Base-by-base conservation (phyloP, 2,797 vertebrate species). In the Tenualosa thibaudeaui region DNA sequence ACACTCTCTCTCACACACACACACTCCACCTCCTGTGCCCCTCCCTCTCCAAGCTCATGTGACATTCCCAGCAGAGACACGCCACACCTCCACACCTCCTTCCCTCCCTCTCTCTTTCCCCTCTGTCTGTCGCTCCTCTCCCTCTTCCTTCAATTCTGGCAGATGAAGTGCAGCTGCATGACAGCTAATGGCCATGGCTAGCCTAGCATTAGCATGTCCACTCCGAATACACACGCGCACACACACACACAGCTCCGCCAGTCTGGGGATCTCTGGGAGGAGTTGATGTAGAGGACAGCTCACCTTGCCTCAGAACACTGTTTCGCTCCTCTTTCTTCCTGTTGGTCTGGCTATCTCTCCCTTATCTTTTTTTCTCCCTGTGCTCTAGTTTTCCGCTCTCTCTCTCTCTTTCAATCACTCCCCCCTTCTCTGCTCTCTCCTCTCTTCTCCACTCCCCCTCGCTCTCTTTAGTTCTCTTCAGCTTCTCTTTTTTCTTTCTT, bases 31-130 rank as follows among this genome's bases (percentile, higher is more conserved):
- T 89, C 58, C 91, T 93, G 89, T 92, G 90, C 86, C 90, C 85
- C 83, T 65, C 87, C 84, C 78, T 91, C 82, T 71, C n/a, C 49
- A 56, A 53, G 81, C 81, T 93, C 95, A 95, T 92, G 92, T 95
- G 94, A 96, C 93, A 88, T 90, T 71, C 85, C 86, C 68, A 31
- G 82, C 50, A 84, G 87, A 91, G 60, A 68, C 81, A 88, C 26
- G 84, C 89, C 90, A 78, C 71, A 89, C 84, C 46, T 6, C 65
- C 81, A 81, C 91, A 89, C 86, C 86, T 88, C 71, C 83, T 84
- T 75, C 68, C 40, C 6, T 78, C 54, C 68, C 81, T 91, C 90
- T 84, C 84, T 6, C 56, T 54, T 19, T 54, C 17, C 24, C 26
- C 26, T 26, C n/a, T 10, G 9, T 26, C n/a, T 2, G 10, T 26